A percentile compares a stretch with the other conserved stretches of the same genome.
These are phyloP conservation scores for Lanistes nyassanus DNA, from an alignment of 1,140 invertebrate genomes.

Conservation along the genomic window DNA sequence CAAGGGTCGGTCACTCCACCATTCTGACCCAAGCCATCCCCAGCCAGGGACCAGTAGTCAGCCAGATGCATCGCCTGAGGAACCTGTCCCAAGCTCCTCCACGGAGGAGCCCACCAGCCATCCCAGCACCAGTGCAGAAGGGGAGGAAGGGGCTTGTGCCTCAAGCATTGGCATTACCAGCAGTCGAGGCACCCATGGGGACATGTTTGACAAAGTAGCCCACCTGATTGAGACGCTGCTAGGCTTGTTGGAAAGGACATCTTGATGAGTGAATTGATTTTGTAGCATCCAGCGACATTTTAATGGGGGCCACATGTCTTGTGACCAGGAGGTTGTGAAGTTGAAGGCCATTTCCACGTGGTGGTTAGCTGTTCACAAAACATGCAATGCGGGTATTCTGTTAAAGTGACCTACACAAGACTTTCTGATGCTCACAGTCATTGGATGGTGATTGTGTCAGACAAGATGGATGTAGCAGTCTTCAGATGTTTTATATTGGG, in stretches of 20 bases:
- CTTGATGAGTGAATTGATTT: neutral
- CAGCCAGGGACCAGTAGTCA: too few relatives aligned
- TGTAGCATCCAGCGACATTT: neutral
- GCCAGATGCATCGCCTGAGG: too few relatives aligned
- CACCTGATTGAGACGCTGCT: slow-evolving; percentile 56
- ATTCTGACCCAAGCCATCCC: too few relatives aligned
- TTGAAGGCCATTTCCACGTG: neutral
- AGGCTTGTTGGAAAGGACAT: slow-evolving; percentile 43
- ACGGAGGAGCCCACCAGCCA: too few relatives aligned
- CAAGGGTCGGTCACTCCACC: too few relatives aligned
- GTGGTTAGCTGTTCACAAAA: too few relatives aligned
- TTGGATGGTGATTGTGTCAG: too few relatives aligned
- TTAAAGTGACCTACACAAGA: too few relatives aligned
- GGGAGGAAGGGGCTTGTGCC: neutral
- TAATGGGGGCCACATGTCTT: slow-evolving; percentile 9
- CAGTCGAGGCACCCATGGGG: slow-evolving; percentile 34
- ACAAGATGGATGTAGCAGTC: too few relatives aligned
- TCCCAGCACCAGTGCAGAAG: neutral
- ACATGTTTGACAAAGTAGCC: slow-evolving; percentile 49
- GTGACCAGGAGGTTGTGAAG: neutral
- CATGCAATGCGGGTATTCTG: too few relatives aligned
- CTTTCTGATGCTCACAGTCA: too few relatives aligned
- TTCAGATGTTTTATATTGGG: too few relatives aligned
- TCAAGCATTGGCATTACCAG: slow-evolving; percentile 31
- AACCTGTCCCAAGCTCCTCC: neutral